Percentiles rank a stretch among this genome's conserved stretches.
Conservation (phyloP, 2,113 vertebrate species). For the Percopsis transmontana region DNA sequence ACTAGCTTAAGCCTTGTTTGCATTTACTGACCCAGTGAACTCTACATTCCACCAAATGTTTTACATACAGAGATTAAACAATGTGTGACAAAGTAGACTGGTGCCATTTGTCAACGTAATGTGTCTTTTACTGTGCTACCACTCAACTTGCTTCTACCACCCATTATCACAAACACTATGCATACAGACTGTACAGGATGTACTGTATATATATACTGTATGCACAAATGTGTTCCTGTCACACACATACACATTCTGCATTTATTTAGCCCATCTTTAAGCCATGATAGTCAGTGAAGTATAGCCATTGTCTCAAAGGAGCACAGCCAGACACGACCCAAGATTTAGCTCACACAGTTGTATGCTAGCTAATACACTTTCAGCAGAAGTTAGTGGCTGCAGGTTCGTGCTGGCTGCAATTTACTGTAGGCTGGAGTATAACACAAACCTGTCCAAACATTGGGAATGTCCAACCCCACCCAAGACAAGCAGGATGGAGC, state of each 20-base stretch:
- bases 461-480: conserved; percentile 54
- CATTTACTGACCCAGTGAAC: conserved; percentile 1
- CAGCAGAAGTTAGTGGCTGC: conserved; percentile 7
- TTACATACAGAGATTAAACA: conserved; percentile 11
- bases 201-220: conserved; percentile 6
- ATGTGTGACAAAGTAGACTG: neutral
- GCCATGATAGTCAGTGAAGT: too few relatives aligned
- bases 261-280: too few relatives aligned
- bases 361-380: conserved; percentile 20
- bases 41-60: conserved; percentile 14
- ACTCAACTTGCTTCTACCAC: neutral
- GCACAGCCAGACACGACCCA: neutral
- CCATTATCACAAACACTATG: neutral
- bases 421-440: conserved; percentile 37
- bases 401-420: conserved; percentile 38
- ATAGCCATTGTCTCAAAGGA: too few relatives aligned
- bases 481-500: conserved; percentile 51
- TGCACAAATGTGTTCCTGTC: neutral
- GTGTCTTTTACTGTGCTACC: too few relatives aligned
- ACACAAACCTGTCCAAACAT: conserved; percentile 58
- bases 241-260: conserved; percentile 28
- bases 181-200: conserved; percentile 12
- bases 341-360: conserved; percentile 15
- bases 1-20: neutral
- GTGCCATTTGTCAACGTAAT: too few relatives aligned